phyloP scores from a whole-genome alignment of 2,888 invertebrate species.

The Nemapogon koenigi region DNA sequence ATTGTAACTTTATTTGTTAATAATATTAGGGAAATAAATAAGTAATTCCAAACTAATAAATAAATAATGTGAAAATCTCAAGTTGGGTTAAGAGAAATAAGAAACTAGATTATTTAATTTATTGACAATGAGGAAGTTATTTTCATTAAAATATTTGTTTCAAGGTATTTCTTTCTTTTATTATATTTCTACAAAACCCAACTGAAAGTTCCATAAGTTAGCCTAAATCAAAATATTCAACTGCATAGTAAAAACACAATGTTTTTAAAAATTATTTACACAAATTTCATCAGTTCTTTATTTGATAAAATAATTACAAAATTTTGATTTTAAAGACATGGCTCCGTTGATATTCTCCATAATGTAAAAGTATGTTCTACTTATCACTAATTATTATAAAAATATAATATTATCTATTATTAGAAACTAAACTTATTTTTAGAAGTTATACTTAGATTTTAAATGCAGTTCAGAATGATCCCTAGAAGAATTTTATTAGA shows the following conservation, averaged over 20 bases:
- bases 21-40: slow-evolving; percentile 52
- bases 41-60: slow-evolving; percentile 35
- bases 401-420: slow-evolving; percentile 1
- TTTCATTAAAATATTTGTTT: slow-evolving; percentile 2
- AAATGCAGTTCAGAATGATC: slow-evolving; percentile 44
- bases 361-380: slow-evolving; percentile 5
- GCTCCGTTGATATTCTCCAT: not conserved
- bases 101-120: slow-evolving; percentile 3
- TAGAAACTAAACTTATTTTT: slow-evolving; percentile 1
- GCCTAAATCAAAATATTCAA: slow-evolving; percentile 5
- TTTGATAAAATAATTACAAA: not conserved
- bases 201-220: slow-evolving; percentile 50
- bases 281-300: not conserved
- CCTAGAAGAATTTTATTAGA: slow-evolving; percentile 27
- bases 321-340: not conserved
- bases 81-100: slow-evolving; percentile 60
- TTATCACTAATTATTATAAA: slow-evolving; percentile 2
- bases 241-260: no score
- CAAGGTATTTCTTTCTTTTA: not conserved
- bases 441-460: not conserved
- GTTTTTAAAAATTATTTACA: slow-evolving; percentile 5
- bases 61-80: slow-evolving; percentile 60
- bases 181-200: slow-evolving; percentile 54
- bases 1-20: slow-evolving; percentile 50
- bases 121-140: not conserved